Base-by-base conservation (phyloP, 2,113 vertebrate genomes). In the Peromyscus californicus region DNA sequence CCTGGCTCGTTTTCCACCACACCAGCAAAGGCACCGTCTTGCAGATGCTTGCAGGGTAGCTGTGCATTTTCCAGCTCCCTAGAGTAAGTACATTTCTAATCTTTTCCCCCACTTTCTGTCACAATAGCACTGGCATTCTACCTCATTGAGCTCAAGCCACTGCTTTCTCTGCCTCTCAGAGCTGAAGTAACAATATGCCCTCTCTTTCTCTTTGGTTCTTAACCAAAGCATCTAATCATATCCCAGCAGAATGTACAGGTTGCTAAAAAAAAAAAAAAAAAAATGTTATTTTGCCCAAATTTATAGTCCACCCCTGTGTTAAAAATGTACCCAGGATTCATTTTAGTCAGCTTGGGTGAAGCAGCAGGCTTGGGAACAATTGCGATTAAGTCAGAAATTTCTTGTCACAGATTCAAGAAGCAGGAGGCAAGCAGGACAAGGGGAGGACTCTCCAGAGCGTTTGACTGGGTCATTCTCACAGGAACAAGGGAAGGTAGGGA, bases 271-370 rank as follows among this genome's bases (percentile, higher is more conserved):
- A 33, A 79, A 70, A 70, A 72, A n/a, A 61, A 57, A 79, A 61
- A 83, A 85, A 82, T 63, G 72, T 74, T 31, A 7, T 93, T 84
- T 90, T 90, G 42, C 24, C 61, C 31, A 67, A 79, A 74, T 84
- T 70, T 89, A 65, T 48, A 51, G 48, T 93, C 70, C 42, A 93
- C 26, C 19, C 26, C 63, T 75, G 7, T 51, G 21, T 87, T 93
- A 54, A 94, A 96, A 92, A 70, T 75, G 29, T 65, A 78, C 31
- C 15, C 10, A 85, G 63, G 45, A 92, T 42, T 74, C 78, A 54
- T 85, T 89, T 74, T 63, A 67, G 61, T 74, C 16, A 1, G 11
- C 2, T 22, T 8, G 33, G 26, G 26, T n/a, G 57, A 92, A 45
- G 85, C 29, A 84, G 70, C 12, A 75, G 79, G 57, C n/a, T 0